Evolutionary conservation across 2,888 invertebrate genomes (phyloP), one percentile per base, ranked within the genome.

Genomic region (Imbricaverruca yamaguchii): DNA sequence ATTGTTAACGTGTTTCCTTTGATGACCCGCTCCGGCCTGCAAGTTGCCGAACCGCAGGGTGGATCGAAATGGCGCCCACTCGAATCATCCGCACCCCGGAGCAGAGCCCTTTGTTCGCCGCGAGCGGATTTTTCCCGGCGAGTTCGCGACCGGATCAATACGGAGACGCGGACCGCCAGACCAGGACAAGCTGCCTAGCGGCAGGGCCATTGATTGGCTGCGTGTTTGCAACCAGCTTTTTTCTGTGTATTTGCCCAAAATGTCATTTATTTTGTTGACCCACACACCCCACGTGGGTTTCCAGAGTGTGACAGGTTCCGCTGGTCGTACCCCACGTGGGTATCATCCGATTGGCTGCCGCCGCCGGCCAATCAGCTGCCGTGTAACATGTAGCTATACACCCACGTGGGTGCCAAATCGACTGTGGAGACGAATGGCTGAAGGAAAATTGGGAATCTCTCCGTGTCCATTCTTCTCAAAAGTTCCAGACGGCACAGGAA

Each of bases 211-310:
- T 74, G 74, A 74, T 74, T 74, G 74, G 74, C 55, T 74, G 74
- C 74, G 74, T 59, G 59, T 59, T 11, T 74, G 74, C 74, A 74
- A 74, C 74, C 74, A 74, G 53, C 74, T 74, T 74, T 69, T 74
- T 74, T n/a, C 23, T 55, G 53, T 74, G 74, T 74, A n/a, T 74
- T 74, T 74, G 74, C 74, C 55, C 74, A 74, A 74, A 74, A 74
- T 74, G 74, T 18, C 53, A 74, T 74, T 74, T 74, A 74, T 74
- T 74, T 74, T 74, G 74, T 55, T 74, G 74, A 74, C 74, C 55
- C 15, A 74, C 74, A 53, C 53, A 18, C 8, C 67, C 74, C 74
- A 74, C 55, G 74, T 74, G 74, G 74, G 53, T 12, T 74, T 3
- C 53, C 15, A 15, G 8, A 18, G 0, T 21, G 39, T 1, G 53